phyloP scores from a whole-genome alignment of 2,113 vertebrate species.

The Syngnathus scovelli region DNA sequence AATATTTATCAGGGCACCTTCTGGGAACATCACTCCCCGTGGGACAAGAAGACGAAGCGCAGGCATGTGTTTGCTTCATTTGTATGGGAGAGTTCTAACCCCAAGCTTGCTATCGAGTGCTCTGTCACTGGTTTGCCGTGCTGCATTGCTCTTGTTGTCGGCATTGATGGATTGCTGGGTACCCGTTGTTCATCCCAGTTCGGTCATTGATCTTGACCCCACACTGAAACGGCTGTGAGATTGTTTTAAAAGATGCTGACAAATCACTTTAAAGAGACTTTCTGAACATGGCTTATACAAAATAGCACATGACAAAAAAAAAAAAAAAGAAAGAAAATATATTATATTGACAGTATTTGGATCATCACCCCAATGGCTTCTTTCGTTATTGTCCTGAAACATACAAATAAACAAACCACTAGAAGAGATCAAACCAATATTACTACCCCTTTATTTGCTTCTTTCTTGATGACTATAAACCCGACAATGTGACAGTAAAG shows the following conservation, averaged over 20 bases:
- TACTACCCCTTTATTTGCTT: too few relatives aligned
- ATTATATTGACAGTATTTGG: too few relatives aligned
- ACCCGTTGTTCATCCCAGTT: not conserved
- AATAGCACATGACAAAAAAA: not conserved
- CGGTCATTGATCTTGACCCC: not conserved
- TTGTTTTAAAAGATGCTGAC: constrained; percentile 1
- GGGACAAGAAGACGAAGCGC: not conserved
- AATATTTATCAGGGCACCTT: not conserved
- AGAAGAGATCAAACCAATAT: too few relatives aligned
- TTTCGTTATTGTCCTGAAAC: too few relatives aligned
- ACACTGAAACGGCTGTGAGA: not conserved
- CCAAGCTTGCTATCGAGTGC: not conserved
- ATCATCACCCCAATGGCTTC: too few relatives aligned
- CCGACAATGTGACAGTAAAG: too few relatives aligned
- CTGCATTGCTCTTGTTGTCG: not conserved
- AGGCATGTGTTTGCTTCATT: not conserved
- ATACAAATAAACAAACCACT: too few relatives aligned
- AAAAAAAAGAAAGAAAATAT: too few relatives aligned
- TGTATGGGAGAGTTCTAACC: not conserved
- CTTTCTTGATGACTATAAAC: too few relatives aligned
- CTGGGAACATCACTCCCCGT: too few relatives aligned
- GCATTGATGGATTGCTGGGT: not conserved
- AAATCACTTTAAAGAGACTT: not conserved
- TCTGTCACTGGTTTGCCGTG: not conserved
- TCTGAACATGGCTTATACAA: not conserved